Evolutionary conservation across 1,140 invertebrate species (phyloP).

Genomic region (Rhynchophorus ferrugineus): DNA sequence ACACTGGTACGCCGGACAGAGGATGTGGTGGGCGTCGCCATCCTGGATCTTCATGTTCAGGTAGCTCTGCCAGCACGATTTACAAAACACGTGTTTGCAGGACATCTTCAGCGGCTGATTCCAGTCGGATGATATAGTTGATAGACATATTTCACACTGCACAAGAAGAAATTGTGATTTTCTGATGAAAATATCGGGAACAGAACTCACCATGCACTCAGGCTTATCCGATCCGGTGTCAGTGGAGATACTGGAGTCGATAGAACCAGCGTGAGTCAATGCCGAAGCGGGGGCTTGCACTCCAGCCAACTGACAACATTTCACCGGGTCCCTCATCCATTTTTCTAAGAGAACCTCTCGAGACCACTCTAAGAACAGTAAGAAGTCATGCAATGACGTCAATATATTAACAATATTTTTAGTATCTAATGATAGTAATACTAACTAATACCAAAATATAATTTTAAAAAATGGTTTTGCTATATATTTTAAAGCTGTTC

Average conservation of each 20-base stretch:
- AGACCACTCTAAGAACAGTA: conserved; percentile 58
- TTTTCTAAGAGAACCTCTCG: conserved; percentile 58
- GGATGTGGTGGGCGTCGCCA: conserved; percentile 59
- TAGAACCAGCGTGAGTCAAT: conserved; percentile 37
- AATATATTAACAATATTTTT: too few species aligned
- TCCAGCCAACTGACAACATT: conserved; percentile 61
- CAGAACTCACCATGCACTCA: conserved; percentile 36
- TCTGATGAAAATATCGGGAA: conserved; percentile 1
- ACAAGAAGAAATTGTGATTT: conserved; percentile 25
- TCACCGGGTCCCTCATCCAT: conserved; percentile 61
- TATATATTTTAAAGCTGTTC: too few species aligned
- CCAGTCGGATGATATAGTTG: conserved; percentile 35
- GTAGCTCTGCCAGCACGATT: conserved; percentile 60
- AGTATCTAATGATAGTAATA: too few species aligned
- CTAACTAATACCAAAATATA: too few species aligned
- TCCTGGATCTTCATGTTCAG: conserved; percentile 60
- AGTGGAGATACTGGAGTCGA: conserved; percentile 36
- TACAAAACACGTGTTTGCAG: conserved; percentile 60
- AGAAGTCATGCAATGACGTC: neutral
- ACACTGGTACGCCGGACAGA: conserved; percentile 61
- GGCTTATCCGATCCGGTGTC: conserved; percentile 29
- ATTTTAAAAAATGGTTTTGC: too few species aligned
- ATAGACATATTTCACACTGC: conserved; percentile 61
- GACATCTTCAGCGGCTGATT: conserved; percentile 43
- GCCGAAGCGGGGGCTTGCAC: conserved; percentile 53